phyloP scores from a whole-genome alignment of 2,888 invertebrate genomes.

The Zaprionus bogoriensis region DNA sequence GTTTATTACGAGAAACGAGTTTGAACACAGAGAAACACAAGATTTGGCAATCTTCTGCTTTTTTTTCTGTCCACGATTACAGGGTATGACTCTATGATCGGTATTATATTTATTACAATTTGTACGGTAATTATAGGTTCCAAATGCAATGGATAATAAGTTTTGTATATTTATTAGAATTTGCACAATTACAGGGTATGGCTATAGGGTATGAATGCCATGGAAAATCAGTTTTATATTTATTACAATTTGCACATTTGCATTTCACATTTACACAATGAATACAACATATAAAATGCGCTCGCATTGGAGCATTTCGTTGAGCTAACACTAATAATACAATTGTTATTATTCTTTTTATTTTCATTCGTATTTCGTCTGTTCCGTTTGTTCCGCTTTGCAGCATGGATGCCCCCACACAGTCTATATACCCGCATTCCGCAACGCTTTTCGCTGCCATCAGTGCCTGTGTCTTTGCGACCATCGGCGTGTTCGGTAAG shows the following conservation, averaged over 20 bases:
- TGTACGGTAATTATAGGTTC: no score
- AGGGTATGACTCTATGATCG: background rate
- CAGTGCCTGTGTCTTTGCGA: conserved; percentile 90
- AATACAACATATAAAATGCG: conserved; percentile 1
- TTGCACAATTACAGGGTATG: no score
- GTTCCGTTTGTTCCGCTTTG: conserved; percentile 13
- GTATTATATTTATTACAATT: background rate
- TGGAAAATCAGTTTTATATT: background rate
- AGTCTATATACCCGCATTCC: conserved; percentile 86
- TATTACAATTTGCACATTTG: background rate
- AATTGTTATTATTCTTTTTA: background rate
- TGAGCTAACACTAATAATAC: background rate
- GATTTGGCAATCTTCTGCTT: background rate
- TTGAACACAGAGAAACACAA: background rate
- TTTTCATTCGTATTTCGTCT: background rate
- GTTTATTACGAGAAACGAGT: no score
- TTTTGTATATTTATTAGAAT: no score
- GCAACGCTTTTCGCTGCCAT: conserved; percentile 90
- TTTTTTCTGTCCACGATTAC: background rate
- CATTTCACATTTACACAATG: conserved; percentile 3
- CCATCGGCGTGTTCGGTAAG: conserved; percentile 91
- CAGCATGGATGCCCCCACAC: conserved; percentile 62
- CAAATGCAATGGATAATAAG: no score
- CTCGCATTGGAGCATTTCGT: background rate
- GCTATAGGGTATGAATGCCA: no score